A percentile compares a stretch with the other conserved stretches of the same genome.
These are phyloP conservation scores for Ciconia boyciana DNA, from an alignment of 2,113 vertebrate species.

Conservation along the genomic window DNA sequence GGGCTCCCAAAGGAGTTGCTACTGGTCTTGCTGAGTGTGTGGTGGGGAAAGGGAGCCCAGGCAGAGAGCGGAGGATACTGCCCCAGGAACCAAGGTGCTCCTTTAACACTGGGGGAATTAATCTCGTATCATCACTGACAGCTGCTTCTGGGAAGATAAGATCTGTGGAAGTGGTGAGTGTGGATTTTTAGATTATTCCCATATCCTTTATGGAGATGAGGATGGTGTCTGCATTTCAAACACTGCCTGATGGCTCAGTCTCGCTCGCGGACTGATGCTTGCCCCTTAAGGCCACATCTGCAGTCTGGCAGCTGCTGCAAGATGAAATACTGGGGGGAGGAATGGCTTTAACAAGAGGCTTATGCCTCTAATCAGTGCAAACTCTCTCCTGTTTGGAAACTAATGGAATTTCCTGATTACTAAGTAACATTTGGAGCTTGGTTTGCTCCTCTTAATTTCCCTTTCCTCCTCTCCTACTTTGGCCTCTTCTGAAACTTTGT, in stretches of 20 bases:
- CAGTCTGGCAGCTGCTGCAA: background rate
- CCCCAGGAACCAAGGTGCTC: background rate
- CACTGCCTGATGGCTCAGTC: background rate
- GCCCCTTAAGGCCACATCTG: conserved; percentile 6
- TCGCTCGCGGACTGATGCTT: background rate
- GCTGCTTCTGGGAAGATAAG: background rate
- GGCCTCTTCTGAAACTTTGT: background rate
- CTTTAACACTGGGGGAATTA: background rate
- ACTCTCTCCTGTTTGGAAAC: background rate
- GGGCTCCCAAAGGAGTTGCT: background rate
- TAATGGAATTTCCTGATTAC: background rate
- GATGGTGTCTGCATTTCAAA: conserved; percentile 11
- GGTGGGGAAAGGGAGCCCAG: background rate
- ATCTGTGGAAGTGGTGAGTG: background rate
- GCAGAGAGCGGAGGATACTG: background rate
- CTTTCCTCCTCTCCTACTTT: background rate
- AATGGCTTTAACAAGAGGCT: background rate
- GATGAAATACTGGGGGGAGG: background rate
- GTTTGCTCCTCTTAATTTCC: background rate
- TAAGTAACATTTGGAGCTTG: background rate
- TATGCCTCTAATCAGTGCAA: background rate
- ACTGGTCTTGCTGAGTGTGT: background rate
- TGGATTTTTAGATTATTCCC: background rate
- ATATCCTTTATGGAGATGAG: background rate
- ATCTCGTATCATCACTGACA: background rate